Evolutionary conservation across 2,888 invertebrate genomes (phyloP).

Genomic region (Athalia circularis): DNA sequence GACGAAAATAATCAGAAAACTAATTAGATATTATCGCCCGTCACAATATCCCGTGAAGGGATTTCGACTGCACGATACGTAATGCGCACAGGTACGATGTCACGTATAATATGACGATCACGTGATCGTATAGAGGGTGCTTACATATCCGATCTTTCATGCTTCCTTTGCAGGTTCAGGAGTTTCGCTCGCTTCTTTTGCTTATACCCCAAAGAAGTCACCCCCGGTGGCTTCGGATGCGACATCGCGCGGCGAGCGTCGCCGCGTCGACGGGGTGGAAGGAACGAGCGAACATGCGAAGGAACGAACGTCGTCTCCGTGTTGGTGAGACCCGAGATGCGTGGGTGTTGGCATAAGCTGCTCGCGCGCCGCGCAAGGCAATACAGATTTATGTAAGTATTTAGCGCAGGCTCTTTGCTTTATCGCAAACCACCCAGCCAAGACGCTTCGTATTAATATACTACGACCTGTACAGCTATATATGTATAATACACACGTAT

Average conservation of each 20-base stretch:
- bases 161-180: no score
- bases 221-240: no score
- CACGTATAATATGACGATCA: no score
- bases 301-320: slow-evolving; percentile 4
- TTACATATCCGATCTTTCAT: no score
- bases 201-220: slow-evolving; percentile 6
- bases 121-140: no score
- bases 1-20: no score
- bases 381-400: slow-evolving; percentile 75
- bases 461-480: neutral
- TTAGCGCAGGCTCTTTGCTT: slow-evolving; percentile 73
- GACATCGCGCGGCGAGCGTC: neutral
- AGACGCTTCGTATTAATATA: slow-evolving; percentile 56
- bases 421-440: slow-evolving; percentile 73
- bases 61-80: no score
- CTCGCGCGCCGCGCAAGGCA: slow-evolving; percentile 70
- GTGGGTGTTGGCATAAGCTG: slow-evolving; percentile 65
- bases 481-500: no score
- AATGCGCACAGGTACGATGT: no score
- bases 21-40: no score
- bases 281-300: neutral
- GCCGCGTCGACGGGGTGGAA: slow-evolving; percentile 8
- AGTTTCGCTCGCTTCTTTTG: no score
- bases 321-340: slow-evolving; percentile 48
- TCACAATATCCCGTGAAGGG: no score